A percentile compares a stretch with the other conserved stretches of the same genome.
These are phyloP conservation scores for Parazoanthus darwini DNA, from an alignment of 92 coral and sea anemone species.

Conservation along the genomic window DNA sequence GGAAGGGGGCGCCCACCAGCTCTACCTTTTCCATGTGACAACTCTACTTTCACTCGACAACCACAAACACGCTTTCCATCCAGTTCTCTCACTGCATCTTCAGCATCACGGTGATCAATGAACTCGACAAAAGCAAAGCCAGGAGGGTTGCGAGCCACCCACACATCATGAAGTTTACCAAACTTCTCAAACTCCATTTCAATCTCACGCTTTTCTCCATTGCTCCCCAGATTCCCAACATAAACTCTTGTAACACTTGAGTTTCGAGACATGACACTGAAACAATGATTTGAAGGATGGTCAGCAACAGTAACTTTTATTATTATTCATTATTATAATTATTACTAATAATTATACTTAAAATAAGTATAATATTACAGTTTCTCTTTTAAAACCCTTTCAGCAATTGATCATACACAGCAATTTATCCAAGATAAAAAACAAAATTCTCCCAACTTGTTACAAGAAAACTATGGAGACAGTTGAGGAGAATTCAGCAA, in stretches of 20 bases:
- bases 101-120: conserved; percentile 84
- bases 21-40: conserved; percentile 77
- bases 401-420: too few relatives aligned
- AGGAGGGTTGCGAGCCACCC: conserved; percentile 99
- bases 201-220: conserved; percentile 81
- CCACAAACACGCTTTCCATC: conserved; percentile 87
- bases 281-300: not conserved
- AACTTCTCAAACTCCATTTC: conserved; percentile 77
- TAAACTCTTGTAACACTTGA: conserved; percentile 71
- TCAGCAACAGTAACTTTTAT: not conserved
- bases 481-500: too few relatives aligned
- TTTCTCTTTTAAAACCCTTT: too few relatives aligned
- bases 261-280: conserved; percentile 30
- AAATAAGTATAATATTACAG: too few relatives aligned
- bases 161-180: conserved; percentile 85
- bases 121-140: conserved; percentile 97
- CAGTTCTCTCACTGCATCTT: conserved; percentile 78
- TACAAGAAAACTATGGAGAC: too few relatives aligned
- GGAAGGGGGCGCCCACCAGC: conserved; percentile 56
- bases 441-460: too few relatives aligned
- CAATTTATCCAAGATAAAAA: too few relatives aligned
- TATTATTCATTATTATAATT: too few relatives aligned
- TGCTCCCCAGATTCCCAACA: conserved; percentile 80
- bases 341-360: too few relatives aligned
- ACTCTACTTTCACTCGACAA: conserved; percentile 68